Percentiles rank a stretch among this genome's conserved stretches.
These are phyloP conservation scores for Fistularia tabacaria DNA, from an alignment of 2,797 vertebrate genomes.

Conservation along the genomic window DNA sequence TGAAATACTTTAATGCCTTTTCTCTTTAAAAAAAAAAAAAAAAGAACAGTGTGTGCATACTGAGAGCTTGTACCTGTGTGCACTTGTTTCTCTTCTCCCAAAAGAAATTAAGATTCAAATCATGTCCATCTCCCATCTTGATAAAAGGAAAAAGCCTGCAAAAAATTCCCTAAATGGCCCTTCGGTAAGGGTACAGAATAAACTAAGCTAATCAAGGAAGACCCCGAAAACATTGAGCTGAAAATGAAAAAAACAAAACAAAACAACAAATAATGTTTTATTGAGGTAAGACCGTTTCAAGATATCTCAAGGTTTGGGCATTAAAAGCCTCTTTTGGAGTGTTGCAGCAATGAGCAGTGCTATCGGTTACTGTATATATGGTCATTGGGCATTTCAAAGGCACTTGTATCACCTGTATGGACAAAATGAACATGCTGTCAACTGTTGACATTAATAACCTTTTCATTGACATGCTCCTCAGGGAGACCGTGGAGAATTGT, in stretches of 20 bases:
- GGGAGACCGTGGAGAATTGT: slow-evolving; percentile 32
- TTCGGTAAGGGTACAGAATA: slow-evolving; percentile 65
- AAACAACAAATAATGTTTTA: slow-evolving; percentile 54
- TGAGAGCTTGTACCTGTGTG: slow-evolving; percentile 8
- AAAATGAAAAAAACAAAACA: slow-evolving; percentile 67
- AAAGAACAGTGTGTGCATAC: background rate
- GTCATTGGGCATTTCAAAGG: slow-evolving; percentile 22
- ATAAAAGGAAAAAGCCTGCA: slow-evolving; percentile 69
- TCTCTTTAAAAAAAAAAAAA: slow-evolving; percentile 2
- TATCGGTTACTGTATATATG: slow-evolving; percentile 24
- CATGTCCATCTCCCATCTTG: slow-evolving; percentile 62
- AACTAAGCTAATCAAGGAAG: slow-evolving; percentile 70
- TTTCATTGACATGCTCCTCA: slow-evolving; percentile 32
- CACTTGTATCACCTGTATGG: slow-evolving; percentile 31
- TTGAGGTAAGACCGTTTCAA: slow-evolving; percentile 40
- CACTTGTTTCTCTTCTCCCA: slow-evolving; percentile 39
- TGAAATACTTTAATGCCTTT: no score
- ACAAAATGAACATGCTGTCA: slow-evolving; percentile 21
- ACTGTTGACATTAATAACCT: slow-evolving; percentile 44
- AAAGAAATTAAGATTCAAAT: slow-evolving; percentile 65
- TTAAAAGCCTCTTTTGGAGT: slow-evolving; percentile 54
- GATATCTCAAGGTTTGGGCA: slow-evolving; percentile 38
- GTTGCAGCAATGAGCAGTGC: slow-evolving; percentile 37
- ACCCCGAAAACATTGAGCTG: slow-evolving; percentile 65
- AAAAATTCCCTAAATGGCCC: slow-evolving; percentile 70